Evolutionary conservation across 2,888 invertebrate species (phyloP).

Genomic region (Papilio elwesi): DNA sequence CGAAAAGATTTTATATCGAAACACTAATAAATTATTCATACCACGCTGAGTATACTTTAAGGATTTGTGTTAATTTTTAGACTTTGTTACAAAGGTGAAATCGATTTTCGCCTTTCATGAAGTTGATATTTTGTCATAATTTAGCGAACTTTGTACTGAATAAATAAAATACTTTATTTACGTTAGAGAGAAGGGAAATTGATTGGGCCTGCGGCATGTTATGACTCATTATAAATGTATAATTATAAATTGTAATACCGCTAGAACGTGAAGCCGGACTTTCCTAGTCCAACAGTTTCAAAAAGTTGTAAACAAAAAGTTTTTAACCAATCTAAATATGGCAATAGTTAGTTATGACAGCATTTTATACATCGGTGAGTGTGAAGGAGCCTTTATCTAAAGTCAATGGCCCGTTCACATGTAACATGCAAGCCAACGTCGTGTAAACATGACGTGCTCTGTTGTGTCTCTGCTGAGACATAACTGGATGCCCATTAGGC

Average conservation of each 20-base stretch:
- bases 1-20: not conserved
- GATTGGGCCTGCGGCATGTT: no score
- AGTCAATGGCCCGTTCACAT: constrained; percentile 7
- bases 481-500: constrained; percentile 14
- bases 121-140: not conserved
- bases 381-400: not conserved
- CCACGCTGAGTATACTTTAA: not conserved
- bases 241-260: no score
- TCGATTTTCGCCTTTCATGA: not conserved
- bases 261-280: no score
- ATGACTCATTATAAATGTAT: no score
- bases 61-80: constrained; percentile 10
- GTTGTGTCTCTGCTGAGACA: not conserved
- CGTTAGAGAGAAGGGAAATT: no score
- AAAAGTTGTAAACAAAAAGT: no score
- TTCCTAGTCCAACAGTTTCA: no score
- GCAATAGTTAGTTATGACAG: no score
- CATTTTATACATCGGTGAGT: not conserved
- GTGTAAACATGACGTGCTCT: constrained; percentile 23
- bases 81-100: constrained; percentile 8
- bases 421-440: constrained; percentile 11
- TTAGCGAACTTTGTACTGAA: no score
- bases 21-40: constrained; percentile 11
- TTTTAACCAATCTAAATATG: no score
- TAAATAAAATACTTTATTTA: no score